Evolutionary conservation across 2,113 vertebrate genomes (phyloP).

Genomic region (Crotalus helleri): DNA sequence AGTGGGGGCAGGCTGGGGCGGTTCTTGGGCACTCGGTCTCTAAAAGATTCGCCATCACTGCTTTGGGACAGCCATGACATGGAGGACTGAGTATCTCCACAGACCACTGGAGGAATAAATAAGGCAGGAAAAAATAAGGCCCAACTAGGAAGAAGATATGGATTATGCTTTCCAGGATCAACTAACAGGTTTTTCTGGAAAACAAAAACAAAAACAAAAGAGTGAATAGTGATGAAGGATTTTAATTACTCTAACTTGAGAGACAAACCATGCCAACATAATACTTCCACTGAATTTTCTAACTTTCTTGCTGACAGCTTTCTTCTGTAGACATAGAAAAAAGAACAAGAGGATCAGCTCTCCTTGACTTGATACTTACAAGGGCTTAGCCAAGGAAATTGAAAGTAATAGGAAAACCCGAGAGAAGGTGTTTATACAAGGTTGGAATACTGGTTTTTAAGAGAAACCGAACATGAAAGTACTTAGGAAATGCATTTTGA

Average conservation of each 20-base stretch:
- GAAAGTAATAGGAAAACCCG: neutral
- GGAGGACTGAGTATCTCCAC: neutral
- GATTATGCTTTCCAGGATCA: neutral
- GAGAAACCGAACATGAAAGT: neutral
- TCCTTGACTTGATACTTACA: neutral
- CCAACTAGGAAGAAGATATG: neutral
- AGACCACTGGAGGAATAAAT: neutral
- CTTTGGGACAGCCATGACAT: neutral
- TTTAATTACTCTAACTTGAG: neutral
- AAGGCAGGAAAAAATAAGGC: neutral
- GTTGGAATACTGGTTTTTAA: neutral
- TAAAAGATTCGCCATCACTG: no score
- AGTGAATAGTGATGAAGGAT: neutral
- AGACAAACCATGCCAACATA: neutral
- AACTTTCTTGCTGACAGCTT: neutral
- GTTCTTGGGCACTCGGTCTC: no score
- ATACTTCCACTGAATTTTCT: neutral
- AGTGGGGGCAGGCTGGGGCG: no score
- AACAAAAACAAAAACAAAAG: neutral
- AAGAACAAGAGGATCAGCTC: neutral
- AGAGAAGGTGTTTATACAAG: neutral
- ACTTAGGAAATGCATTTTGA: neutral
- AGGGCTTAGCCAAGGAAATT: neutral
- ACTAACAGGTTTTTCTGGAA: neutral
- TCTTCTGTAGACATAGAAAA: neutral